A percentile compares a stretch with the other conserved stretches of the same genome.
These are phyloP conservation scores for Caenorhabditis inopinata DNA, from an alignment of 1,140 invertebrate species.

Conservation along the genomic window DNA sequence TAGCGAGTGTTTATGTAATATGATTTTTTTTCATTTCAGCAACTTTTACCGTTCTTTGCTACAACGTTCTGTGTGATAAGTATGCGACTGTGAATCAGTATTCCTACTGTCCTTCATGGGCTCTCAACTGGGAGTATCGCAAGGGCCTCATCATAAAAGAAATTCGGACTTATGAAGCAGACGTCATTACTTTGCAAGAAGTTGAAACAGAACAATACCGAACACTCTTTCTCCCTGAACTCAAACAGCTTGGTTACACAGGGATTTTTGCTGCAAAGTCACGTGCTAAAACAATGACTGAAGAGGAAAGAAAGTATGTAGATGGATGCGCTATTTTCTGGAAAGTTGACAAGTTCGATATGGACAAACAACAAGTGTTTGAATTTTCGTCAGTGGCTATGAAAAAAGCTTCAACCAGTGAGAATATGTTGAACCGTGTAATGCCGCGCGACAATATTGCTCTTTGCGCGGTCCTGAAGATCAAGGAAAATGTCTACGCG, in stretches of 20 bases:
- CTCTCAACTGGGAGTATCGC: slow-evolving; percentile 94
- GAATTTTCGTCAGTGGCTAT: slow-evolving; percentile 79
- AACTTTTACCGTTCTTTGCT: slow-evolving; percentile 94
- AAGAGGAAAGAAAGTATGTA: slow-evolving; percentile 92
- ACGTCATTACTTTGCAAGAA: slow-evolving; percentile 96
- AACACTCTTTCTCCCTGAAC: slow-evolving; percentile 89
- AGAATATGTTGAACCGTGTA: slow-evolving; percentile 97
- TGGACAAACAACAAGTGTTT: slow-evolving; percentile 89
- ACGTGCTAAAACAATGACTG: slow-evolving; percentile 94
- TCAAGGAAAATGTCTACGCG: slow-evolving; percentile 73
- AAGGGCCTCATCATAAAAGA: slow-evolving; percentile 97
- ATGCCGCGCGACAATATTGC: slow-evolving; percentile 99
- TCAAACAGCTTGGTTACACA: slow-evolving; percentile 81
- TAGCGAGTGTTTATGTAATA: neutral
- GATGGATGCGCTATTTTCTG: slow-evolving; percentile 99
- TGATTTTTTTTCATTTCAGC: slow-evolving; percentile 67
- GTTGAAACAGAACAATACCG: slow-evolving; percentile 99
- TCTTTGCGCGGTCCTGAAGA: slow-evolving; percentile 75
- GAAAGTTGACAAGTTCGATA: slow-evolving; percentile 83
- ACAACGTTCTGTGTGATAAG: slow-evolving; percentile 98
- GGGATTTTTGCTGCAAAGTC: slow-evolving; percentile 75
- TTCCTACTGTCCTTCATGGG: slow-evolving; percentile 94
- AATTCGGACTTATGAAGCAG: slow-evolving; percentile 90
- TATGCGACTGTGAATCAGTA: slow-evolving; percentile 92
- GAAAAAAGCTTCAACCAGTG: slow-evolving; percentile 71